A percentile compares a stretch with the other conserved stretches of the same genome.
Conservation (phyloP, 1,140 invertebrate genomes). For the Helicoverpa zea region DNA sequence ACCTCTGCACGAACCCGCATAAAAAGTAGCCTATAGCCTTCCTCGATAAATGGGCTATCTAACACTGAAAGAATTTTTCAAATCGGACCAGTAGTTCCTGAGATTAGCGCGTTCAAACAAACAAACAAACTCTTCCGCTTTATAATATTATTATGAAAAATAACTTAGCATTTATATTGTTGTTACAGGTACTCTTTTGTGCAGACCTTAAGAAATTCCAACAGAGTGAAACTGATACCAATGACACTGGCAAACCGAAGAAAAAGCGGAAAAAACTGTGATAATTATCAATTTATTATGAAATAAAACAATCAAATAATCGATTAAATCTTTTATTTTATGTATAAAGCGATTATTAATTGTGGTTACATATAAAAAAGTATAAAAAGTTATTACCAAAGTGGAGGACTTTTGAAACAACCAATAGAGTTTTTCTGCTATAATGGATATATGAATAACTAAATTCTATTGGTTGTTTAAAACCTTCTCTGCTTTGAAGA, state of each 20-base stretch:
- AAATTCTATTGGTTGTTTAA: background rate
- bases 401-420: background rate
- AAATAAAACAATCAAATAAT: slow-evolving; percentile 24
- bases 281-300: slow-evolving; percentile 37
- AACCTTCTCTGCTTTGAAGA: too few species aligned
- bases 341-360: slow-evolving; percentile 6
- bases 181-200: slow-evolving; percentile 90
- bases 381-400: slow-evolving; percentile 35
- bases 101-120: too few species aligned
- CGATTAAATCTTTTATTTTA: slow-evolving; percentile 44
- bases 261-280: slow-evolving; percentile 70
- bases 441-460: background rate
- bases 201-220: slow-evolving; percentile 92
- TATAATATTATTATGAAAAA: too few species aligned
- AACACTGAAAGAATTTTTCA: too few species aligned
- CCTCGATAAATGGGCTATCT: too few species aligned
- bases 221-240: slow-evolving; percentile 61
- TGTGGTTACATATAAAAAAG: slow-evolving; percentile 51
- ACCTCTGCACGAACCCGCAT: too few species aligned
- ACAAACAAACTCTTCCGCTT: too few species aligned
- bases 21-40: too few species aligned
- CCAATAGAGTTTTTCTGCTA: too few species aligned
- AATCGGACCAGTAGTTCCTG: too few species aligned
- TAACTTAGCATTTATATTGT: too few species aligned
- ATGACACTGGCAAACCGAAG: slow-evolving; percentile 66